Base-by-base conservation (phyloP, 2,797 vertebrate species). In the Australoheros facetus region DNA sequence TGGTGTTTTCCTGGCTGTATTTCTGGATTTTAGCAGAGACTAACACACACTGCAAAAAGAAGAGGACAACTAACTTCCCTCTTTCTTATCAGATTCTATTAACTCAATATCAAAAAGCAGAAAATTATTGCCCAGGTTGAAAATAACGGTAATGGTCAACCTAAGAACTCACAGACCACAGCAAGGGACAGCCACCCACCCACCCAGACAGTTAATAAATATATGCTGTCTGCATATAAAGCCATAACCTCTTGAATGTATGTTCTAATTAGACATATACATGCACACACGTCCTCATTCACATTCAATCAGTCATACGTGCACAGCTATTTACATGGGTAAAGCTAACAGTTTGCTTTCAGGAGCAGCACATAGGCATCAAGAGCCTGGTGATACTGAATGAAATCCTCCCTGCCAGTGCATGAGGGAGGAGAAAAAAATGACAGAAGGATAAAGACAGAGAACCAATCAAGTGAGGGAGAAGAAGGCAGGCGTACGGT, bases 361-460 rank as follows among this genome's bases (percentile, higher is more conserved):
- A 81, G 30, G 37, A 57, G 62, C 70, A 82, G 75, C 66, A 81
- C 56, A 83, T 26, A 77, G 78, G 56, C 60, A 73, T 79, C 54
- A 79, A 66, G 57, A 85, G 71, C 57, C 69, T 75, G 53, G 82
- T 53, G 76, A 76, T 62, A 69, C 1, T 79, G 73, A 71, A 53
- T 81, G 82, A 81, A 69, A 48, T 73, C 75, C 56, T 85, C 84
- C 75, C 87, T 85, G 66, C 72, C 59, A 62, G 85, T 80, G 82
- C 79, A 57, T 71, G 82, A 86, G 76, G 75, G 79, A 85, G 81
- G 82, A 79, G 79, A 83, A 80, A 71, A 73, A 83, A 80, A 90
- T 81, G 88, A 90, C 85, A 88, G 82, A 82, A 78, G 72, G 84
- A 79, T 37, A 88, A 76, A 82, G 69, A 91, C 53, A 90, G 78